Evolutionary conservation across 2,797 vertebrate genomes (phyloP).

Genomic region (Semotilus atromaculatus): DNA sequence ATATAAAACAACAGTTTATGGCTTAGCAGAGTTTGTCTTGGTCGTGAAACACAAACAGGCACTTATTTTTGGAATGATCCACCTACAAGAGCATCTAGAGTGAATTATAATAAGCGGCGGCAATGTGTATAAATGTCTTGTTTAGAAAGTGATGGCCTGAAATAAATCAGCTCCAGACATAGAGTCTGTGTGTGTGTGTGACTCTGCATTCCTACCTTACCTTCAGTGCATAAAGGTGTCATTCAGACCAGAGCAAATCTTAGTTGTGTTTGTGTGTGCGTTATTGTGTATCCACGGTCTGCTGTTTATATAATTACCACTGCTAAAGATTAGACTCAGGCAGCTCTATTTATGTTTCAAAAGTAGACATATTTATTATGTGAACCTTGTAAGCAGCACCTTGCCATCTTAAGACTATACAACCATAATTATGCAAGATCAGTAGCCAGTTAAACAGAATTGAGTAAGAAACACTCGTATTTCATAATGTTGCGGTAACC

Average conservation of each 20-base stretch:
- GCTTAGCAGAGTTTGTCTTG: neutral
- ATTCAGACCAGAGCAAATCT: conserved; percentile 19
- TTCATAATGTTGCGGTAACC: neutral
- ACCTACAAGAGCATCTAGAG: conserved; percentile 35
- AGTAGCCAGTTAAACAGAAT: neutral
- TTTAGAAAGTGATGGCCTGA: conserved; percentile 17
- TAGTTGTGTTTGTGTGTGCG: neutral
- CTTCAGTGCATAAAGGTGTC: conserved; percentile 29
- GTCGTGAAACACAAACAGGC: conserved; percentile 22
- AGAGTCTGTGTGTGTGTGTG: conserved; percentile 34
- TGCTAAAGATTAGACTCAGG: neutral
- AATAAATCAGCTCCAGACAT: conserved; percentile 37
- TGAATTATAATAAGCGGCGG: conserved; percentile 21
- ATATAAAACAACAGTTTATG: conserved; percentile 27
- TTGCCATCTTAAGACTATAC: neutral
- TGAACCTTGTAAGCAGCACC: conserved; percentile 5
- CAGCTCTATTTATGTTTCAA: conserved; percentile 17
- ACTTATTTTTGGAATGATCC: conserved; percentile 18
- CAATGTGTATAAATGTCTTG: conserved; percentile 18
- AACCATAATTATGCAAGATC: neutral
- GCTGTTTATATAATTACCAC: conserved; percentile 13
- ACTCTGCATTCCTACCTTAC: conserved; percentile 2
- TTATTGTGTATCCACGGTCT: neutral
- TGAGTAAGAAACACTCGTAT: neutral
- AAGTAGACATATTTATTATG: conserved; percentile 12